These are phyloP conservation scores for Pardosa pseudoannulata DNA, from an alignment of 2,888 invertebrate genomes.

Conservation along the genomic window DNA sequence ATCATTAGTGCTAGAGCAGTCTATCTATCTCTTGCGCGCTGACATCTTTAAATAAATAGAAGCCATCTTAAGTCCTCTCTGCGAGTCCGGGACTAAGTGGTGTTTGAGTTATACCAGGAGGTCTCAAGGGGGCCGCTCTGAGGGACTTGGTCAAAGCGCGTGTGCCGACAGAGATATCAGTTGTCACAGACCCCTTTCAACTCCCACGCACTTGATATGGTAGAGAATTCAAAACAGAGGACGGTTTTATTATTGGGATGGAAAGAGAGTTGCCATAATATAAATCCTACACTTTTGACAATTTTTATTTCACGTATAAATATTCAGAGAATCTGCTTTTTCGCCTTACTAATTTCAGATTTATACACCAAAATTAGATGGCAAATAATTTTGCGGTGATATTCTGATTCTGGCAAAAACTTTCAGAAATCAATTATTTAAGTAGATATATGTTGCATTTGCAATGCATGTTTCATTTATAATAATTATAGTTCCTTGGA, in stretches of 20 bases:
- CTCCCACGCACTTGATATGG: constrained; percentile 1
- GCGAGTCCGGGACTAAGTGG: constrained; percentile 28
- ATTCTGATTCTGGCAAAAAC: too few species aligned
- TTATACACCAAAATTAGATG: too few species aligned
- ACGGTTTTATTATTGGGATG: constrained; percentile 9
- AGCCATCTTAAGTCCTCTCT: constrained; percentile 4
- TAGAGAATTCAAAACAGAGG: background rate
- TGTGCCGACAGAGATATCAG: constrained; percentile 58
- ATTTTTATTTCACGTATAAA: too few species aligned
- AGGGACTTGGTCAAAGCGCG: constrained; percentile 33
- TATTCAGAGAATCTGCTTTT: too few species aligned
- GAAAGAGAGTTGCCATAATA: too few species aligned
- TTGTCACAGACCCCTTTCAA: constrained; percentile 28
- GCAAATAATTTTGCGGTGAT: too few species aligned
- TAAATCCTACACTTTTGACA: too few species aligned
- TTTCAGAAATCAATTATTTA: too few species aligned
- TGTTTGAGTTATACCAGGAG: constrained; percentile 65
- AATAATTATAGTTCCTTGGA: too few species aligned
- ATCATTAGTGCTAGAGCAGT: background rate
- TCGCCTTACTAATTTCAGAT: too few species aligned
- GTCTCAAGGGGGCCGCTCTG: constrained; percentile 16
- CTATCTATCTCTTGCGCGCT: constrained; percentile 3
- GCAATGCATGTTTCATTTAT: too few species aligned
- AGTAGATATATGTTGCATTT: too few species aligned
- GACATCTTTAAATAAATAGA: constrained; percentile 37